Evolutionary conservation across 1,140 invertebrate genomes (phyloP).

Genomic region (Monomorium pharaonis): DNA sequence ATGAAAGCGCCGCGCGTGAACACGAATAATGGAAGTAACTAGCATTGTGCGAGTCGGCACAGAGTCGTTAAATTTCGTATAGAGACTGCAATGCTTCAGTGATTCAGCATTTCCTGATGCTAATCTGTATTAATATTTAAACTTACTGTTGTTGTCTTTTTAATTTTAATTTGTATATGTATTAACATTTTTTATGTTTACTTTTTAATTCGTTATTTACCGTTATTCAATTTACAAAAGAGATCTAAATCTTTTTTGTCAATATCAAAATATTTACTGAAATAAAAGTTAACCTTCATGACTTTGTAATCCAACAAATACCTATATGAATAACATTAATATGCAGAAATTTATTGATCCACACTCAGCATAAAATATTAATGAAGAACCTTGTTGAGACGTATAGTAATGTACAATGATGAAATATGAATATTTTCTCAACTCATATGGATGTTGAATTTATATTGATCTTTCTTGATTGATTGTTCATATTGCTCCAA

Average conservation of each 20-base stretch:
- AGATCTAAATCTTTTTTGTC: not conserved
- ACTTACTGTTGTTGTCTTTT: not conserved
- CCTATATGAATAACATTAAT: not conserved
- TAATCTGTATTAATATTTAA: not conserved
- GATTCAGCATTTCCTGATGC: not conserved
- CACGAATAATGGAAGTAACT: conserved; percentile 22
- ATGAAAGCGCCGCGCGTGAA: not conserved
- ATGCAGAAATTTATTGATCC: not conserved
- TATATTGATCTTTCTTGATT: no score
- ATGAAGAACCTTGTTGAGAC: no score
- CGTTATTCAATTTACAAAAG: not conserved
- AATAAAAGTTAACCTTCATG: not conserved
- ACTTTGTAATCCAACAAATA: not conserved
- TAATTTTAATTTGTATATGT: not conserved
- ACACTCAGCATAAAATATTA: not conserved
- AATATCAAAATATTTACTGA: not conserved
- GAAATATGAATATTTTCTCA: no score
- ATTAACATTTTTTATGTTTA: not conserved
- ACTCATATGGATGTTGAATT: no score
- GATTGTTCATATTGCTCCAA: no score
- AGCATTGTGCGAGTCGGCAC: not conserved
- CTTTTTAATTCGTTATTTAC: not conserved
- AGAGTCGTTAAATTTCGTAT: not conserved
- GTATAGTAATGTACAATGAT: no score
- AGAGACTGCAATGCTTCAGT: not conserved